phyloP scores from a whole-genome alignment of 2,113 vertebrate species.

The Erythrolamprus reginae region DNA sequence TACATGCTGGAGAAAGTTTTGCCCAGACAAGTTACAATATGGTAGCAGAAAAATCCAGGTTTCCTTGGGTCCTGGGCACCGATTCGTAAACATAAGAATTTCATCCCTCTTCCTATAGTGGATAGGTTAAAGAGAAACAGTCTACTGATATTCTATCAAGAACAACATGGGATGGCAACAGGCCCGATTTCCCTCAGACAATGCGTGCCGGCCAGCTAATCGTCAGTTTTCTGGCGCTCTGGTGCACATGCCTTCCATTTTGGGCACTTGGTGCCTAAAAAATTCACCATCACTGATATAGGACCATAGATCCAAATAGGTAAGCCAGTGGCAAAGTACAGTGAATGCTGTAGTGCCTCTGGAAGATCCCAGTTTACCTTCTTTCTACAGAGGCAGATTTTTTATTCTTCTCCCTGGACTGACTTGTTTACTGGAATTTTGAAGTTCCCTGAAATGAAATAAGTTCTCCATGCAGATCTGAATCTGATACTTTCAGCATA shows the following conservation, averaged over 20 bases:
- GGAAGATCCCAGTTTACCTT: too few relatives aligned
- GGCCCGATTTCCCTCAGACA: not conserved
- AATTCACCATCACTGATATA: too few relatives aligned
- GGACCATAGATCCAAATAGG: too few relatives aligned
- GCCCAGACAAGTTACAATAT: constrained; percentile 30
- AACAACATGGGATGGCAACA: not conserved
- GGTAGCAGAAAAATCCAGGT: not conserved
- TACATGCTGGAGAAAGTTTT: constrained; percentile 46
- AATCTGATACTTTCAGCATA: not conserved
- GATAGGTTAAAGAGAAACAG: not conserved
- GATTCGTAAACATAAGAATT: not conserved
- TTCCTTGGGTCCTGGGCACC: not conserved
- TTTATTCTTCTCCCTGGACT: not conserved
- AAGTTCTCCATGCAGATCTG: not conserved
- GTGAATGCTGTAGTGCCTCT: too few relatives aligned
- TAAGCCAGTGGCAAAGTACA: too few relatives aligned
- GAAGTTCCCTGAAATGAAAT: not conserved
- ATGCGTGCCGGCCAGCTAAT: too few relatives aligned
- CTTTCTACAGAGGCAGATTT: too few relatives aligned
- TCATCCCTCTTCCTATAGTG: not conserved
- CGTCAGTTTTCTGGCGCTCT: too few relatives aligned
- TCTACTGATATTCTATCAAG: not conserved
- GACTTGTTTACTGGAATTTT: not conserved
- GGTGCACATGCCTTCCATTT: too few relatives aligned
- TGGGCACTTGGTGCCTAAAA: too few relatives aligned